Conservation (phyloP, 1,140 invertebrate species). For the Macrobrachium nipponense region DNA sequence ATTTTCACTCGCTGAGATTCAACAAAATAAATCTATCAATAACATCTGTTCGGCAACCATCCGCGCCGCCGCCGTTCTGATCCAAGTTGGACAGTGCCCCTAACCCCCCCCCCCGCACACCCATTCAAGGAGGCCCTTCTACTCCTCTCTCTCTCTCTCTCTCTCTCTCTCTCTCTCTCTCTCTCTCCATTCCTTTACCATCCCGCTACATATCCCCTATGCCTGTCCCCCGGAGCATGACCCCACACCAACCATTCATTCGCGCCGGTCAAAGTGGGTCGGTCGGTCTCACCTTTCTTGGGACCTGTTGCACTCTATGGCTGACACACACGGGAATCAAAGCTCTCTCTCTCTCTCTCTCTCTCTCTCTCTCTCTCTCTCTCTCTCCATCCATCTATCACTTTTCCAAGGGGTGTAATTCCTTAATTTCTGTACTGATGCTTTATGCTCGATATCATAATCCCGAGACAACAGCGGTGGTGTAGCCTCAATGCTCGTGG, state of each 20-base stretch:
- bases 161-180: background rate
- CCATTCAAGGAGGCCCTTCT: background rate
- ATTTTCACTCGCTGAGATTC: too few species aligned
- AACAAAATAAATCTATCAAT: too few species aligned
- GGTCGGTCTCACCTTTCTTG: slow-evolving; percentile 24
- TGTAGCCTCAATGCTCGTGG: too few species aligned
- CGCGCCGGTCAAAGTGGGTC: slow-evolving; percentile 19
- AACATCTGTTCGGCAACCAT: too few species aligned
- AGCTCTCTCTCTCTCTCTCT: background rate
- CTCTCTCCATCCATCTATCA: background rate
- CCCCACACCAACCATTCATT: slow-evolving; percentile 36
- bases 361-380: background rate
- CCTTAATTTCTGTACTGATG: background rate
- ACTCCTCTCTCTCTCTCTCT: background rate
- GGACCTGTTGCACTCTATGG: background rate
- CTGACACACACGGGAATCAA: background rate
- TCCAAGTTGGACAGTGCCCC: background rate
- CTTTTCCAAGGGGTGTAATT: background rate
- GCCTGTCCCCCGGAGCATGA: background rate
- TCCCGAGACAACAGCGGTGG: too few species aligned
- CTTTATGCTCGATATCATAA: background rate
- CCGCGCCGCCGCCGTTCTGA: too few species aligned
- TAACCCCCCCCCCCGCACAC: background rate
- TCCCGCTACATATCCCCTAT: background rate
- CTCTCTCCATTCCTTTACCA: background rate